Percentiles rank a stretch among this genome's conserved stretches.
These are phyloP conservation scores for Accipiter cooperii DNA, from an alignment of 2,113 vertebrate species.

Conservation along the genomic window DNA sequence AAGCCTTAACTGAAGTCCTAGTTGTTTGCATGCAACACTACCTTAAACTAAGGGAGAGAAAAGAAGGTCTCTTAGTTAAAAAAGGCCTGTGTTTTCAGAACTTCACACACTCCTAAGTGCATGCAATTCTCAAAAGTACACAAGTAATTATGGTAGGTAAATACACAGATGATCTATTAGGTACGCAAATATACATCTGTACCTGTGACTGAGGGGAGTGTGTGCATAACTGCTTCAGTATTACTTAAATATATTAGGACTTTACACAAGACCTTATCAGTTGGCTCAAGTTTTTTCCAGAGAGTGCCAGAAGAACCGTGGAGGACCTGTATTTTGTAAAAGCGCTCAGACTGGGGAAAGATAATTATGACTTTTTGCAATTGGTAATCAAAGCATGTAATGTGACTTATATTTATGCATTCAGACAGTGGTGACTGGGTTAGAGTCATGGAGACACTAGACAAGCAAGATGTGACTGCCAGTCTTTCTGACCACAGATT, in stretches of 20 bases:
- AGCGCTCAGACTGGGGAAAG: not conserved
- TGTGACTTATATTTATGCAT: rapidly evolving
- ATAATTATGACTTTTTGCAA: rapidly evolving
- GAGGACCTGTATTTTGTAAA: not conserved
- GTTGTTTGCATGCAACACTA: not conserved
- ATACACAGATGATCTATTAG: not conserved
- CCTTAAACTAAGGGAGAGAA: not conserved
- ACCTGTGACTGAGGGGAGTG: not conserved
- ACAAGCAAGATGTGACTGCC: not conserved
- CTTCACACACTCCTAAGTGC: not conserved
- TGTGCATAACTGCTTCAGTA: not conserved
- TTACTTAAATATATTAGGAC: not conserved
- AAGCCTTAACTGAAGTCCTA: not conserved
- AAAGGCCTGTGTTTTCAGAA: not conserved
- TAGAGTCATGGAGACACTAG: not conserved
- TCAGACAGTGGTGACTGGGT: not conserved
- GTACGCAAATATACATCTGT: not conserved
- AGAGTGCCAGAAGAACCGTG: not conserved
- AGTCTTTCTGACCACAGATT: not conserved
- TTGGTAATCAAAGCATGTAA: rapidly evolving
- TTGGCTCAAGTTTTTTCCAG: not conserved
- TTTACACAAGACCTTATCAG: not conserved
- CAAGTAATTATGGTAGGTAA: not conserved
- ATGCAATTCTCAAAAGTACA: not conserved
- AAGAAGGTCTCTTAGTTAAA: not conserved